Conservation (phyloP, 2,113 vertebrate genomes). For the Tinamus guttatus region DNA sequence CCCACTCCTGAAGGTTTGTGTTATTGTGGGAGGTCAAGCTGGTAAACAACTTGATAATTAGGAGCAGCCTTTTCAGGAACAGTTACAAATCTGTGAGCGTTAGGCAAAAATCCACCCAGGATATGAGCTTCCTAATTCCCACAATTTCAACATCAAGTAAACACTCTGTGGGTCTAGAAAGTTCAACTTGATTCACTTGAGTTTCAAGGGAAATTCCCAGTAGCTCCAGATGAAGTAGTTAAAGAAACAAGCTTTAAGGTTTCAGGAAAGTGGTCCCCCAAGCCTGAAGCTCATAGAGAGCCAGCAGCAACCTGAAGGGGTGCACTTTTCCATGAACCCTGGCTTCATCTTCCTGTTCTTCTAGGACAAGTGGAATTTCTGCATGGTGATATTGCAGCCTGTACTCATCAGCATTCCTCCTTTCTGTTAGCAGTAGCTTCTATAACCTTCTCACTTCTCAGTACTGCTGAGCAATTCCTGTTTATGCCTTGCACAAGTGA, state of each 20-base stretch:
- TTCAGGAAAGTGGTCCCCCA: not conserved
- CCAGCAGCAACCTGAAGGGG: not conserved
- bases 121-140: not conserved
- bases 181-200: not conserved
- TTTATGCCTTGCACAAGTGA: not conserved
- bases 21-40: not conserved
- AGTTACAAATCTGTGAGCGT: not conserved
- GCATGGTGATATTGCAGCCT: not conserved
- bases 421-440: not conserved
- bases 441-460: not conserved
- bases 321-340: rapidly evolving
- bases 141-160: not conserved
- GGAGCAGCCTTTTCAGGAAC: not conserved
- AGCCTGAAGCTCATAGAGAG: not conserved
- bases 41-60: not conserved
- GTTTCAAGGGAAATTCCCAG: not conserved
- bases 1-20: not conserved
- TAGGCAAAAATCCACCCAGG: not conserved
- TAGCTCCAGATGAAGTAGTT: not conserved
- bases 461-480: rapidly evolving
- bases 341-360: not conserved
- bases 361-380: not conserved
- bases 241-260: not conserved
- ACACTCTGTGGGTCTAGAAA: not conserved
- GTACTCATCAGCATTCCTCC: not conserved